Conservation (phyloP, 2,113 vertebrate genomes). For the Otocyon megalotis region DNA sequence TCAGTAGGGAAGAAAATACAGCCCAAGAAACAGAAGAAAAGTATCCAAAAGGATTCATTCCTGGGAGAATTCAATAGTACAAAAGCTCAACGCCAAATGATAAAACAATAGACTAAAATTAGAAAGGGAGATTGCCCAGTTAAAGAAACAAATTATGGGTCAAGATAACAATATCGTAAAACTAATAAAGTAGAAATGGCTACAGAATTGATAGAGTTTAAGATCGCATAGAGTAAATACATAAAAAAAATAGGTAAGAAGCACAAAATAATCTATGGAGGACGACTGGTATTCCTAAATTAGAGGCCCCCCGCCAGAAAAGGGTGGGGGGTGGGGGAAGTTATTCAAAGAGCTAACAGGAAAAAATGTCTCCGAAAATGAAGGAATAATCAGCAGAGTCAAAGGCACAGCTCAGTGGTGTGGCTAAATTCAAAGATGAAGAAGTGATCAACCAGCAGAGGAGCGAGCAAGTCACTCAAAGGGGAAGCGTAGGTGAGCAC, state of each 20-base stretch:
- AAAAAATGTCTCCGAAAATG: neutral
- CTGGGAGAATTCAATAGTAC: constrained; percentile 19
- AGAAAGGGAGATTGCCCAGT: neutral
- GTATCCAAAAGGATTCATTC: neutral
- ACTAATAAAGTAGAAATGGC: constrained; percentile 23
- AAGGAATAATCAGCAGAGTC: neutral
- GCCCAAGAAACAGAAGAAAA: constrained; percentile 24
- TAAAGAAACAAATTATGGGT: neutral
- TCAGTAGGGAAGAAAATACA: neutral
- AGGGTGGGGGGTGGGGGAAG: neutral
- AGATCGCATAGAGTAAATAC: neutral
- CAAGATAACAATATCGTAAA: constrained; percentile 37
- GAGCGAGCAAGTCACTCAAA: neutral
- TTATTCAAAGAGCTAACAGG: neutral
- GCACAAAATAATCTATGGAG: neutral
- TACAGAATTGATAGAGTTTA: neutral
- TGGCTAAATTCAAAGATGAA: neutral
- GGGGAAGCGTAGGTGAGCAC: neutral
- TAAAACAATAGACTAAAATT: constrained; percentile 38
- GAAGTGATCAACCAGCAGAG: neutral
- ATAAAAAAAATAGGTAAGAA: constrained; percentile 4
- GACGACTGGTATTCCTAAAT: neutral
- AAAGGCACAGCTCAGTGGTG: neutral
- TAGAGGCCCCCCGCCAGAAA: neutral
- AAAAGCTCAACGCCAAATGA: constrained; percentile 40